Evolutionary conservation across 2,797 vertebrate genomes (phyloP).

Genomic region (Enteromius trimaculatus): DNA sequence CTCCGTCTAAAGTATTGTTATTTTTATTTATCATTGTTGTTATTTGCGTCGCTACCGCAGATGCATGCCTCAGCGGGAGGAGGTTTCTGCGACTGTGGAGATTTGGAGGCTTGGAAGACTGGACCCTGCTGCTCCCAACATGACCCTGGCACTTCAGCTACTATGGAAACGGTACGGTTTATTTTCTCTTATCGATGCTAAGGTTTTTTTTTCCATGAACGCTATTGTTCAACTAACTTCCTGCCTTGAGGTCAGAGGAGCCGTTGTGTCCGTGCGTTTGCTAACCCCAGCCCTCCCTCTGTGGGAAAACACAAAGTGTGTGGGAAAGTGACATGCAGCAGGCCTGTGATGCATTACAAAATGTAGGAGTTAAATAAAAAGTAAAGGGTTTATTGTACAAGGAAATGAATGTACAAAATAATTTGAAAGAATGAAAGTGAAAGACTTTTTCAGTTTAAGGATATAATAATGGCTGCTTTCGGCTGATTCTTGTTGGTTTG

Average conservation of each 20-base stretch:
- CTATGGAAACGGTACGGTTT: conserved; percentile 87
- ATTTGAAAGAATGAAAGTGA: neutral
- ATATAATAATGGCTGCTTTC: neutral
- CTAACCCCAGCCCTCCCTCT: conserved; percentile 16
- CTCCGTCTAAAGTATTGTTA: neutral
- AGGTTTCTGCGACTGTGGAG: conserved; percentile 98
- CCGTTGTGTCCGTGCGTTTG: conserved; percentile 4
- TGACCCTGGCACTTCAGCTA: conserved; percentile 80
- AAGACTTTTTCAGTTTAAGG: neutral
- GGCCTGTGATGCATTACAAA: conserved; percentile 37
- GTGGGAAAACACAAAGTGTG: conserved; percentile 61
- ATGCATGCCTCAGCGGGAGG: conserved; percentile 97
- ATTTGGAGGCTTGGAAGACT: conserved; percentile 96
- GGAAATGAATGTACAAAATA: neutral
- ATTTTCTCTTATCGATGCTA: conserved; percentile 13
- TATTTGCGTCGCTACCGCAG: conserved; percentile 68
- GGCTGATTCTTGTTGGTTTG: neutral
- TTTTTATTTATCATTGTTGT: neutral
- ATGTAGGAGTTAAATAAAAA: neutral
- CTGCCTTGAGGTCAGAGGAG: conserved; percentile 60
- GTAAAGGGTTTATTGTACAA: neutral
- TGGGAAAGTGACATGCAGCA: conserved; percentile 63
- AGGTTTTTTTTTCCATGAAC: conserved; percentile 46
- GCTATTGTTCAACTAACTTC: conserved; percentile 71
- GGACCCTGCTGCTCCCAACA: conserved; percentile 92